Percentiles rank a stretch among this genome's conserved stretches.
phyloP scores from a whole-genome alignment of 2,113 vertebrate species.

The Ptilonorhynchus violaceus region DNA sequence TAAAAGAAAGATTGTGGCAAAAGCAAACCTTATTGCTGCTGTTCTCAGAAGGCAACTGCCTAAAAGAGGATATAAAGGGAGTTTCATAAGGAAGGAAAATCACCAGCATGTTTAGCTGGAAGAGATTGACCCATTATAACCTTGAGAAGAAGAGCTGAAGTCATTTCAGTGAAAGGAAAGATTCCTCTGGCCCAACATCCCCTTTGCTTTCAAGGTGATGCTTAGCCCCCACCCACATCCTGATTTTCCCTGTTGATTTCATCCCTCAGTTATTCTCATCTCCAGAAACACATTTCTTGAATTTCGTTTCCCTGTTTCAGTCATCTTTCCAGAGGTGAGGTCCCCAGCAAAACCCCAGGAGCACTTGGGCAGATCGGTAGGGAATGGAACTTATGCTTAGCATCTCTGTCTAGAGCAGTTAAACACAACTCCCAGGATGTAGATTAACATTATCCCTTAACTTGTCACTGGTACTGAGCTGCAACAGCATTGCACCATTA shows the following conservation, averaged over 20 bases:
- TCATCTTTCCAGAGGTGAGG: not conserved
- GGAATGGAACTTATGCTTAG: not conserved
- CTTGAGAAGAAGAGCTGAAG: conserved; percentile 21
- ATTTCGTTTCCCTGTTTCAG: not conserved
- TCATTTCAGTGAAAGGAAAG: not conserved
- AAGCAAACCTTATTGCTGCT: not conserved
- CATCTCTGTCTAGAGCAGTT: not conserved
- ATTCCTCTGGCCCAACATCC: not conserved
- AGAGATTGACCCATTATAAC: conserved; percentile 13
- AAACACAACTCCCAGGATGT: not conserved
- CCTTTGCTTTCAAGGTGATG: not conserved
- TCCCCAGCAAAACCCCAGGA: not conserved
- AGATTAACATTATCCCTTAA: not conserved
- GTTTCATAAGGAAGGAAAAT: conserved; percentile 65
- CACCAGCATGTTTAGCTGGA: conserved; percentile 22
- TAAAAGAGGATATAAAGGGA: conserved; percentile 54
- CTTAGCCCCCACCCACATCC: not conserved
- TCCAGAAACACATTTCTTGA: not conserved
- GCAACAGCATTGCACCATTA: not conserved
- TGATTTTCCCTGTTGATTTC: not conserved
- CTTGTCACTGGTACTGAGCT: not conserved
- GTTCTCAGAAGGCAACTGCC: conserved; percentile 22
- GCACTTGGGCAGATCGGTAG: not conserved
- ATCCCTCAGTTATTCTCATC: not conserved
- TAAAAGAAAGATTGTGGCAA: conserved; percentile 1